Evolutionary conservation across 2,113 vertebrate genomes (phyloP).

Genomic region (Calidris pygmaea): DNA sequence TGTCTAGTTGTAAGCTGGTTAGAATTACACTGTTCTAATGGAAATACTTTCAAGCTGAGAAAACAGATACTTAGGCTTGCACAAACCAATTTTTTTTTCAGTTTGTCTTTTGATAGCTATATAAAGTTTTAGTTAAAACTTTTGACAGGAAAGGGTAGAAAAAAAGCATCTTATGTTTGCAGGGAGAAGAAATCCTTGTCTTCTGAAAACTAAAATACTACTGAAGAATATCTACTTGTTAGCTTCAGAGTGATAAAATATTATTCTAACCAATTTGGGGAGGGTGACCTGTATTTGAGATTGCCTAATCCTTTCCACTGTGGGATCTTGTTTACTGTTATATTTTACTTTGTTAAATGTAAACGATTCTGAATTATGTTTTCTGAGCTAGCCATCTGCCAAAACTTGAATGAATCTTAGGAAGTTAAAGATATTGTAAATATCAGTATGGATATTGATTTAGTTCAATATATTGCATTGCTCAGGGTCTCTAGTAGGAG

Average conservation of each 20-base stretch:
- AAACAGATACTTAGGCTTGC: not conserved
- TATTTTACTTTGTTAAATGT: not conserved
- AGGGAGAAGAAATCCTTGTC: not conserved
- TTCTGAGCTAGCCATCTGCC: not conserved
- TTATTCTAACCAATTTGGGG: not conserved
- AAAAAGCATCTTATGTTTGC: not conserved
- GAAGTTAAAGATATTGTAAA: not conserved
- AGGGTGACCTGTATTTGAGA: not conserved
- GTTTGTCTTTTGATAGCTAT: not conserved
- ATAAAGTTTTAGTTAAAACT: not conserved
- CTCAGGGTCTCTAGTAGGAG: not conserved
- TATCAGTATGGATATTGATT: not conserved
- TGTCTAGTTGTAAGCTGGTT: not conserved
- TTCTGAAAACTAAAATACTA: not conserved
- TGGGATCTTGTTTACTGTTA: not conserved
- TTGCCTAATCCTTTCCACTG: not conserved
- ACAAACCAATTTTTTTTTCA: not conserved
- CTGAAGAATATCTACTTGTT: not conserved
- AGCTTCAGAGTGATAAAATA: not conserved
- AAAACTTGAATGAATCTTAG: not conserved
- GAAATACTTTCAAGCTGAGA: not conserved
- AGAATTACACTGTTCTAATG: not conserved
- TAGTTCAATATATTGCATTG: not conserved
- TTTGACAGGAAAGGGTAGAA: not conserved
- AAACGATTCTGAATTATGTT: not conserved